Evolutionary conservation across 2,797 vertebrate species (phyloP).

Genomic region (Phoeniculus purpureus): DNA sequence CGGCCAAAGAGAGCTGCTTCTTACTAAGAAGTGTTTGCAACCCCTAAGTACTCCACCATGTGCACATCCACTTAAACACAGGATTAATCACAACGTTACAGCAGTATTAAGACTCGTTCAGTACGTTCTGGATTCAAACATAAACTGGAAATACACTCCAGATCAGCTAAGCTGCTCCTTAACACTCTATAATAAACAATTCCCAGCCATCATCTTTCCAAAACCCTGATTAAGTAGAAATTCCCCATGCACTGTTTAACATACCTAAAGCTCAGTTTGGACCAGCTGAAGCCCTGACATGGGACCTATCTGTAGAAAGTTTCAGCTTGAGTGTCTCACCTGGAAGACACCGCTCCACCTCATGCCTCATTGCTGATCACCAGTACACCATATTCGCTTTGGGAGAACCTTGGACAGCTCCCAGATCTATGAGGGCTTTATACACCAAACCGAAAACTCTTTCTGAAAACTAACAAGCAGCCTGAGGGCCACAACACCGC

Average conservation of each 20-base stretch:
- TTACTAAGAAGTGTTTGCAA: not conserved
- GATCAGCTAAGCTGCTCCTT: not conserved
- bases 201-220: not conserved
- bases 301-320: not conserved
- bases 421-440: not conserved
- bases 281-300: not conserved
- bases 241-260: not conserved
- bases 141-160: not conserved
- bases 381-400: not conserved
- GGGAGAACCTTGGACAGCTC: not conserved
- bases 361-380: accelerated
- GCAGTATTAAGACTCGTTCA: not conserved
- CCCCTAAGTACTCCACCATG: not conserved
- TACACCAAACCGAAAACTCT: not conserved
- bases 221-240: not conserved
- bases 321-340: not conserved
- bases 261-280: not conserved
- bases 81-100: not conserved
- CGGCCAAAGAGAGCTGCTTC: not conserved
- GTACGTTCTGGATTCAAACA: not conserved
- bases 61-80: accelerated
- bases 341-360: not conserved
- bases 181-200: not conserved
- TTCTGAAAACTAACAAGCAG: not conserved
- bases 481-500: not conserved